Evolutionary conservation across 2,113 vertebrate species (phyloP), one percentile per base, ranked within the genome.

Genomic region (Boulengerochromis microlepis): DNA sequence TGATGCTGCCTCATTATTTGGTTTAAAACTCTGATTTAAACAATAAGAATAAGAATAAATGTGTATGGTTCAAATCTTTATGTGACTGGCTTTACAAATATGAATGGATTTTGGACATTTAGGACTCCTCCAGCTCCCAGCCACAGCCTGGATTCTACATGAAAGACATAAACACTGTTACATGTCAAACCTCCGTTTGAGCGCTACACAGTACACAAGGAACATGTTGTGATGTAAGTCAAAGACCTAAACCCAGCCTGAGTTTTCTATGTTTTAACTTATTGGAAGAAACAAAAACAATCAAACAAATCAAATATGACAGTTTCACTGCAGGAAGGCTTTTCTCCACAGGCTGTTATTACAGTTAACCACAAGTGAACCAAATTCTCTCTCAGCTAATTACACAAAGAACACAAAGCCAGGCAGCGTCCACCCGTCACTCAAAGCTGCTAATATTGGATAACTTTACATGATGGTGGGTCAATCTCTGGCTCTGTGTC

Each of bases 1-100:
- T 83, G 88, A 90, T 85, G 81, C 88, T 85, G 86, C 66, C 38
- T 13, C 33, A 4, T 66, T 38, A n/a, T 61, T 56, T 45, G 66
- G 5, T 24, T 45, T 66, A 16, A 42, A 50, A 42, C 38, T 66
- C 19, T 5, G 33, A 38, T 38, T 66, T 66, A 38, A 66, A 1
- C 19, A 1, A 38, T 0, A 3, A 66, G 18, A n/a, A 47, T 50
- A 8, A 18, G 16, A 61, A n/a, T 38, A 66, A 38, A 38, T 38
- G 31, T 66, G 33, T 66, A 47, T 26, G 22, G 7, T 56, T 56
- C 54, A 26, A 8, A 13, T 8, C 22, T 56, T 1, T 24, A 7
- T 24, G 53, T 56, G 10, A 13, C 53, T 7, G 22, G 31, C 1
- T n/a, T 66, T 1, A 66, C 19, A 38, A 38, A 66, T 12, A 66